phyloP scores from a whole-genome alignment of 2,888 invertebrate species.

The Troides aeacus region DNA sequence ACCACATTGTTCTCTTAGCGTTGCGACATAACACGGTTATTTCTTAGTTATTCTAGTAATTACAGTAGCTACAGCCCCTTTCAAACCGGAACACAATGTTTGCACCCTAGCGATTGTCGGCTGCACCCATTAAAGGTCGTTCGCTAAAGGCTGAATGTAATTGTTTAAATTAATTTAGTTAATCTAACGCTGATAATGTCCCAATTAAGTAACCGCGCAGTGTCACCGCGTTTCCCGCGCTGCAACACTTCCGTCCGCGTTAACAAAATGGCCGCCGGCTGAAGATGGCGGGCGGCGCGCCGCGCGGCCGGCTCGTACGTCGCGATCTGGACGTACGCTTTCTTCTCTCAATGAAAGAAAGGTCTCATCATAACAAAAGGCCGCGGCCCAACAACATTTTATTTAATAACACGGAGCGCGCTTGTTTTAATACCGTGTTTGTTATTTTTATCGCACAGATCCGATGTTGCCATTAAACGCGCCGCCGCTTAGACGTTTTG shows the following conservation, averaged over 20 bases:
- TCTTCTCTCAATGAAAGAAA: too few relatives aligned
- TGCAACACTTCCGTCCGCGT: conserved; percentile 45
- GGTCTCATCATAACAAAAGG: not conserved
- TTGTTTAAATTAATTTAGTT: not conserved
- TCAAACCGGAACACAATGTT: too few relatives aligned
- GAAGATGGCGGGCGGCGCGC: conserved; percentile 49
- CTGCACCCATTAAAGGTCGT: too few relatives aligned
- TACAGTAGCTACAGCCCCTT: too few relatives aligned
- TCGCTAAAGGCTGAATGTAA: too few relatives aligned
- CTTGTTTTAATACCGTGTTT: conserved; percentile 14
- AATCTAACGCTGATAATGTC: not conserved
- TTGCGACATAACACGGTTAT: too few relatives aligned
- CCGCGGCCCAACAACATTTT: not conserved
- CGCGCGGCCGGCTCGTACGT: conserved; percentile 1
- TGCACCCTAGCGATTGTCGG: too few relatives aligned
- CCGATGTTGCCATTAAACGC: conserved; percentile 15
- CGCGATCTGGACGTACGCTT: too few relatives aligned
- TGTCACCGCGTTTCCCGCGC: conserved; percentile 33
- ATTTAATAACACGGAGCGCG: not conserved
- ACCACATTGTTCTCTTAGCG: too few relatives aligned
- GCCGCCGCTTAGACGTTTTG: conserved; percentile 11
- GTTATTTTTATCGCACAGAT: conserved; percentile 4
- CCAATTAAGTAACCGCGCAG: conserved; percentile 13
- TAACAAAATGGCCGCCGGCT: conserved; percentile 62
- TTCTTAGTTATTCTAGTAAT: too few relatives aligned